phyloP scores from a whole-genome alignment of 1,140 invertebrate genomes.

The Tetragnatha versicolor region DNA sequence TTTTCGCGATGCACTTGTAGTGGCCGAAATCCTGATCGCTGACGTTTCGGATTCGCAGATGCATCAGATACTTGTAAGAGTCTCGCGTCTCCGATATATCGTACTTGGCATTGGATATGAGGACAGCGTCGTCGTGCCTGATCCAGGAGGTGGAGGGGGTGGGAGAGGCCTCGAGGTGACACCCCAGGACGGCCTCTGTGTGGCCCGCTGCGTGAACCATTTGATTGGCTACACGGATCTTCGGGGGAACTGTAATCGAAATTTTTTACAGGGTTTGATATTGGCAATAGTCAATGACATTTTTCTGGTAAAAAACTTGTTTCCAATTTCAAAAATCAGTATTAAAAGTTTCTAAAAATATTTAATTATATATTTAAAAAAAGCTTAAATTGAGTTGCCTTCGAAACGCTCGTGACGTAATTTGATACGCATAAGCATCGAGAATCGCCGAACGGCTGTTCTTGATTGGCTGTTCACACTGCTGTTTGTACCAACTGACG shows the following conservation, averaged over 20 bases:
- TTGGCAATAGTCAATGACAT: too few relatives aligned
- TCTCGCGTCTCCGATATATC: slow-evolving; percentile 48
- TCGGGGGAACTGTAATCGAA: slow-evolving; percentile 65
- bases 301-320: too few relatives aligned
- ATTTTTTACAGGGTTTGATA: too few relatives aligned
- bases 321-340: too few relatives aligned
- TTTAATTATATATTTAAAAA: too few relatives aligned
- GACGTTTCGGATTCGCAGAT: slow-evolving; percentile 63
- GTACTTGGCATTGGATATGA: slow-evolving; percentile 54
- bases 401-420: too few relatives aligned
- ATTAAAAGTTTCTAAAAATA: too few relatives aligned
- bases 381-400: too few relatives aligned
- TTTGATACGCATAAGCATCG: too few relatives aligned
- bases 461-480: too few relatives aligned
- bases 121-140: slow-evolving; percentile 55
- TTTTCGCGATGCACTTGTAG: slow-evolving; percentile 92
- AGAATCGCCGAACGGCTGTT: too few relatives aligned
- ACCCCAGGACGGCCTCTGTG: slow-evolving; percentile 64
- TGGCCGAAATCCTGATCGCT: slow-evolving; percentile 76
- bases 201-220: slow-evolving; percentile 64
- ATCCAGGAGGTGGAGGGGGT: slow-evolving; percentile 58
- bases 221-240: slow-evolving; percentile 66
- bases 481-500: too few relatives aligned
- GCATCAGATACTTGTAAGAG: slow-evolving; percentile 40
- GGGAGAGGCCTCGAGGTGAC: slow-evolving; percentile 62